These are phyloP conservation scores for Prosapia bicincta DNA, from an alignment of 2,888 invertebrate genomes.

Conservation along the genomic window DNA sequence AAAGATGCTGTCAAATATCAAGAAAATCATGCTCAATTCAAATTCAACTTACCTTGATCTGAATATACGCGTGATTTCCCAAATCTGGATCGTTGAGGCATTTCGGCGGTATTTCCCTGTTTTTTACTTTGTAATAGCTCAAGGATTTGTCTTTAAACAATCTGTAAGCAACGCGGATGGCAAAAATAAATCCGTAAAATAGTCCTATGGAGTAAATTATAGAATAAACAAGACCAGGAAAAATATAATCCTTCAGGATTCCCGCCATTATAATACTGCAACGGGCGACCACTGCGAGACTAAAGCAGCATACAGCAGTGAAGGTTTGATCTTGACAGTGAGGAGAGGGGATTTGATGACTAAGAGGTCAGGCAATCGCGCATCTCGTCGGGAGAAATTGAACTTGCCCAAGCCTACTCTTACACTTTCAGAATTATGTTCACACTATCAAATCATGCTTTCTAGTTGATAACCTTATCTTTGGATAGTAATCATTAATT, in stretches of 20 bases:
- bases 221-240: conserved; percentile 8
- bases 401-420: no score
- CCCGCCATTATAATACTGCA: background rate
- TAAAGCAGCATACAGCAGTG: background rate
- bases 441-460: no score
- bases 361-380: background rate
- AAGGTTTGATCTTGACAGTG: background rate
- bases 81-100: conserved; percentile 51
- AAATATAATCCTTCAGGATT: conserved; percentile 1
- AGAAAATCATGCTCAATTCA: no score
- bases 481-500: no score
- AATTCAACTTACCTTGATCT: conserved; percentile 46
- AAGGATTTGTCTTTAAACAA: conserved; percentile 10
- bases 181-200: conserved; percentile 14
- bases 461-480: no score
- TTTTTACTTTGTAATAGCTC: conserved; percentile 41
- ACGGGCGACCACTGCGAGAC: background rate
- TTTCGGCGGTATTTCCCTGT: conserved; percentile 51
- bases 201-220: conserved; percentile 18
- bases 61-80: conserved; percentile 54
- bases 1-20: no score
- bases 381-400: background rate
- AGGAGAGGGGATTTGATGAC: background rate
- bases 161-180: conserved; percentile 5
- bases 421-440: no score